A percentile compares a stretch with the other conserved stretches of the same genome.
Evolutionary conservation across 1,140 invertebrate species (phyloP).

Genomic region (Periplaneta americana): DNA sequence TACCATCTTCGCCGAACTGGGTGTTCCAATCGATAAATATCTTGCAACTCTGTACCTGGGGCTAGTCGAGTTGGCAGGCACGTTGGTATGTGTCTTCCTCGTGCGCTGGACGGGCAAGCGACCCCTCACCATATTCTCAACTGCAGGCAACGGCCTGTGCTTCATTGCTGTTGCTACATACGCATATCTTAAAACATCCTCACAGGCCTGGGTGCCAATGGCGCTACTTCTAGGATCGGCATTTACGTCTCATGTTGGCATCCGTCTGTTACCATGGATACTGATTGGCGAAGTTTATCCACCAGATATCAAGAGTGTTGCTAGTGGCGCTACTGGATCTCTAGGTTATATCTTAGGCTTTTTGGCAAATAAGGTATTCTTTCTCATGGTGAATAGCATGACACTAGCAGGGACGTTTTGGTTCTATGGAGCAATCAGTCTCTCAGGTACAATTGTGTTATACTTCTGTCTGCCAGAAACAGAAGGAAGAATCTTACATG

Average conservation of each 20-base stretch:
- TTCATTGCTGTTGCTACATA: slow-evolving; percentile 53
- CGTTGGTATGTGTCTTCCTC: slow-evolving; percentile 51
- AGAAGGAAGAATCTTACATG: slow-evolving; percentile 70
- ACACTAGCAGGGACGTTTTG: slow-evolving; percentile 62
- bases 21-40: slow-evolving; percentile 66
- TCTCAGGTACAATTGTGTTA: slow-evolving; percentile 52
- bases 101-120: slow-evolving; percentile 67
- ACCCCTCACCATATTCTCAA: slow-evolving; percentile 57
- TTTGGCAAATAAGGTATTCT: slow-evolving; percentile 62
- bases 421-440: slow-evolving; percentile 58
- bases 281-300: slow-evolving; percentile 67
- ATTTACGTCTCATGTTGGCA: slow-evolving; percentile 60
- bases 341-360: slow-evolving; percentile 66
- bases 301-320: slow-evolving; percentile 55
- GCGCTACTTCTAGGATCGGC: slow-evolving; percentile 57
- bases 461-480: slow-evolving; percentile 69
- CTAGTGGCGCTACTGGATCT: slow-evolving; percentile 61
- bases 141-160: slow-evolving; percentile 51
- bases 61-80: slow-evolving; percentile 50
- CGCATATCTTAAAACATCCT: slow-evolving; percentile 36
- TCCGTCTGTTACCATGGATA: slow-evolving; percentile 68
- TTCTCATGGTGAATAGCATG: slow-evolving; percentile 52
- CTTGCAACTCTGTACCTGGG: slow-evolving; percentile 64
- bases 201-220: slow-evolving; percentile 60
- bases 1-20: slow-evolving; percentile 57